Conservation (phyloP, 2,113 vertebrate genomes). For the Eptatretus burgeri region DNA sequence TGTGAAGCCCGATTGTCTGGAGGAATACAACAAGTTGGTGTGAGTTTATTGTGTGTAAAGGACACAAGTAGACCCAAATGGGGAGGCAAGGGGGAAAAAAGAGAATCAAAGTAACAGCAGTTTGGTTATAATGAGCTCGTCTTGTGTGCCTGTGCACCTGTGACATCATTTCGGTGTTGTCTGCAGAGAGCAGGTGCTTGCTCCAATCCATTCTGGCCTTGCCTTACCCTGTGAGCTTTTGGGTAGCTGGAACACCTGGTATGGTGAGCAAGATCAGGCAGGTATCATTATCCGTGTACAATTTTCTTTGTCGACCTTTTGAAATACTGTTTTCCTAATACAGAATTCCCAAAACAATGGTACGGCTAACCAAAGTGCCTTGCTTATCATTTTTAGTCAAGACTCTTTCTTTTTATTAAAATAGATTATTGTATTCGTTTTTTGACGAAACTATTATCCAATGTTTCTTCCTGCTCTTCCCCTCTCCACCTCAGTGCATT, state of each 20-base stretch:
- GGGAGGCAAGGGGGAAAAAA: too few relatives aligned
- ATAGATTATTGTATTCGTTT: too few relatives aligned
- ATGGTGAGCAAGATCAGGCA: constrained; percentile 93
- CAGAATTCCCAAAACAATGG: too few relatives aligned
- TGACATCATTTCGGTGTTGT: constrained; percentile 18
- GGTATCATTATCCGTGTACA: constrained; percentile 23
- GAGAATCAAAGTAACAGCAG: background rate
- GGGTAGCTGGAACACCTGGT: constrained; percentile 98
- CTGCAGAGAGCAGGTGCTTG: constrained; percentile 48
- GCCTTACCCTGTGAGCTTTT: constrained; percentile 78
- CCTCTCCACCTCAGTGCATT: background rate
- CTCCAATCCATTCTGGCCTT: constrained; percentile 47
- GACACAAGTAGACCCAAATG: too few relatives aligned
- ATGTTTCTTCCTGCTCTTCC: background rate
- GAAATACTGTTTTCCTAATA: too few relatives aligned
- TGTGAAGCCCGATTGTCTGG: constrained; percentile 85
- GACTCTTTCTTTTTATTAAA: too few relatives aligned
- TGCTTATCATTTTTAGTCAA: too few relatives aligned
- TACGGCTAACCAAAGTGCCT: too few relatives aligned
- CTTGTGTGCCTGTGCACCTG: constrained; percentile 10
- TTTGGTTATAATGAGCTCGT: background rate
- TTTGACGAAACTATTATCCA: too few relatives aligned
- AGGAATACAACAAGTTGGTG: constrained; percentile 80
- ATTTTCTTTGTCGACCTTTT: too few relatives aligned
- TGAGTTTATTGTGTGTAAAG: constrained; percentile 17